phyloP scores from a whole-genome alignment of 2,888 invertebrate species.

The Tetragonula carbonaria region DNA sequence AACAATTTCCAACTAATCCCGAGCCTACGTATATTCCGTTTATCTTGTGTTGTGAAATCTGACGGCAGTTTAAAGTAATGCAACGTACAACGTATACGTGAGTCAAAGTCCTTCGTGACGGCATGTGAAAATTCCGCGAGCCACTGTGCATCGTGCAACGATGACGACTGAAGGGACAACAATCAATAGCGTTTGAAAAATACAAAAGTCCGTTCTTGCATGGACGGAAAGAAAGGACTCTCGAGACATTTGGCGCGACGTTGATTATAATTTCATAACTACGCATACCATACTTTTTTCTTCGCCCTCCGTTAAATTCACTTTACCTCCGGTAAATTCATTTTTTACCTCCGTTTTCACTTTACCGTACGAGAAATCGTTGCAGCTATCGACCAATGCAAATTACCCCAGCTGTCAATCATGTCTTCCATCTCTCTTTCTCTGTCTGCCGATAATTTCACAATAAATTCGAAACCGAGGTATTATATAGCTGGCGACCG shows the following conservation, averaged over 20 bases:
- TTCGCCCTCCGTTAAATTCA: not conserved
- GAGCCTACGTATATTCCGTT: too few species aligned
- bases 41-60: too few species aligned
- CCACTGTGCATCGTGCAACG: not conserved
- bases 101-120: not conserved
- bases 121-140: not conserved
- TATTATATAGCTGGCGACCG: not conserved
- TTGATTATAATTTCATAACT: not conserved
- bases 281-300: not conserved
- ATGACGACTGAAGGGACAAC: too few species aligned
- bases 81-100: too few species aligned
- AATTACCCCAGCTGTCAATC: slow-evolving; percentile 25
- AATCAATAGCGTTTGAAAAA: not conserved
- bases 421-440: not conserved
- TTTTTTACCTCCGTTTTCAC: too few species aligned
- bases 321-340: not conserved
- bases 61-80: too few species aligned
- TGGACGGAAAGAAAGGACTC: too few species aligned
- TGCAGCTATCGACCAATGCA: not conserved
- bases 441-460: not conserved
- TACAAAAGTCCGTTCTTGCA: not conserved
- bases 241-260: not conserved
- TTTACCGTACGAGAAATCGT: not conserved
- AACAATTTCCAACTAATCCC: too few species aligned
- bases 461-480: not conserved